Base-by-base conservation (phyloP, 2,888 invertebrate species). In the Epinotia bilunana region DNA sequence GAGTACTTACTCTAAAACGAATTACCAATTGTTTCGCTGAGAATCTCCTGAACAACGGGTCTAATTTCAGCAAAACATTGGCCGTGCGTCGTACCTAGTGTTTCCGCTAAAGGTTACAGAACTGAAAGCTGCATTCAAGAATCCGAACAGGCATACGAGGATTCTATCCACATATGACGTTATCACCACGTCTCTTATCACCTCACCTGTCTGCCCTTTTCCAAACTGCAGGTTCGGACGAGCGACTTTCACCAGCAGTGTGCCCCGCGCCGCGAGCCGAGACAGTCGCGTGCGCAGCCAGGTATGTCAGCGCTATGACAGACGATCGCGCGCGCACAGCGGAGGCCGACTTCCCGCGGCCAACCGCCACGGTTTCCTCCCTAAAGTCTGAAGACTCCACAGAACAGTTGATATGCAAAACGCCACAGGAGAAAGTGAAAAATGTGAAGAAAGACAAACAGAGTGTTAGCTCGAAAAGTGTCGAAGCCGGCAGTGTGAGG, bases 391-490 rank as follows among this genome's bases (percentile, higher is more conserved):
- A 94, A 83, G 91, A 94, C 84, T 95, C 95, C 28, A 95, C 95
- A 4, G 95, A 95, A 80, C 95, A 95, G 77, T 81, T 95, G 61
- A 95, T 95, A 75, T 94, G 94, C 81, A 95, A 95, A 81, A 90
- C 94, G 1, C 95, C 95, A 13, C 92, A 90, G 79, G 88, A 89
- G 71, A 84, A 84, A 72, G 83, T 79, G 13, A 87, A 86, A 64
- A 85, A 83, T 73, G 81, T 81, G 72, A 82, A 83, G 72, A 88
- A 89, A 79, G 88, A 87, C 79, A 88, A 86, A 77, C 85, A 85
- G 78, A 92, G 91, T 87, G 90, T 90, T 67, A 89, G 90, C 81
- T 90, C 90, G 61, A 91, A 90, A 83, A 93, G 91, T 87, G 92
- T 89, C 7, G 91, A 90, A 77, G 91, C 90, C 43, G 90, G 88